Percentiles rank a stretch among this genome's conserved stretches.
These are phyloP conservation scores for Ranitomeya variabilis DNA, from an alignment of 2,113 vertebrate species.

Conservation along the genomic window DNA sequence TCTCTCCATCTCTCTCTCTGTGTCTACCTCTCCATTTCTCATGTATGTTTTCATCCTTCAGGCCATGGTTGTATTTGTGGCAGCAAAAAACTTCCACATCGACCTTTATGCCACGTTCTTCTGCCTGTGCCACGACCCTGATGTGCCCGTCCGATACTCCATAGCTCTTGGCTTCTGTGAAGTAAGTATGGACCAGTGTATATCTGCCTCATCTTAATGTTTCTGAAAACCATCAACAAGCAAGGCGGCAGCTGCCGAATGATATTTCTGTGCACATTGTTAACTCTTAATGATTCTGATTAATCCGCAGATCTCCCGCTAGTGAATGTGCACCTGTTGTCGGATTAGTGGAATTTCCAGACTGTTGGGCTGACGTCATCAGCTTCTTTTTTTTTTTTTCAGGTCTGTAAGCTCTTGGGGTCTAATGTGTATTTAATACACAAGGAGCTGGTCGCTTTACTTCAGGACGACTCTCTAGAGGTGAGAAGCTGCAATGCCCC, in stretches of 20 bases:
- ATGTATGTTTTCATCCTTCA: slow-evolving; percentile 58
- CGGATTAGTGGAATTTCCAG: background rate
- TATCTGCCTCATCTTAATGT: background rate
- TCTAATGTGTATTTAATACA: slow-evolving; percentile 85
- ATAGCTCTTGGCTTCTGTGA: slow-evolving; percentile 90
- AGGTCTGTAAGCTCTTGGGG: slow-evolving; percentile 91
- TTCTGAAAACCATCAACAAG: background rate
- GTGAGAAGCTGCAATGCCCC: slow-evolving; percentile 65
- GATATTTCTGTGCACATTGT: background rate
- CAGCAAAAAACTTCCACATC: slow-evolving; percentile 86
- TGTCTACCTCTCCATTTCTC: background rate
- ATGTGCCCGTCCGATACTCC: slow-evolving; percentile 85
- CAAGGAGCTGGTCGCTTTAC: slow-evolving; percentile 86
- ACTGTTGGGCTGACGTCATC: background rate
- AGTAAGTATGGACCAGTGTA: slow-evolving; percentile 73
- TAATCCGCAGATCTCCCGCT: no score
- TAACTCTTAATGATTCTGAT: background rate
- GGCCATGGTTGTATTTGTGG: slow-evolving; percentile 92
- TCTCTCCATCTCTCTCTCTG: background rate
- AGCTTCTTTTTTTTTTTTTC: slow-evolving; percentile 59
- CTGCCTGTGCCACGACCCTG: slow-evolving; percentile 90
- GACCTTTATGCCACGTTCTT: slow-evolving; percentile 92
- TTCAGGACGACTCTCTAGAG: slow-evolving; percentile 93
- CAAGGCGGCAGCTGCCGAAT: background rate
- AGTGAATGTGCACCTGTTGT: no score